Base-by-base conservation (phyloP, 2,888 invertebrate species). In the Orchesellides sinensis region DNA sequence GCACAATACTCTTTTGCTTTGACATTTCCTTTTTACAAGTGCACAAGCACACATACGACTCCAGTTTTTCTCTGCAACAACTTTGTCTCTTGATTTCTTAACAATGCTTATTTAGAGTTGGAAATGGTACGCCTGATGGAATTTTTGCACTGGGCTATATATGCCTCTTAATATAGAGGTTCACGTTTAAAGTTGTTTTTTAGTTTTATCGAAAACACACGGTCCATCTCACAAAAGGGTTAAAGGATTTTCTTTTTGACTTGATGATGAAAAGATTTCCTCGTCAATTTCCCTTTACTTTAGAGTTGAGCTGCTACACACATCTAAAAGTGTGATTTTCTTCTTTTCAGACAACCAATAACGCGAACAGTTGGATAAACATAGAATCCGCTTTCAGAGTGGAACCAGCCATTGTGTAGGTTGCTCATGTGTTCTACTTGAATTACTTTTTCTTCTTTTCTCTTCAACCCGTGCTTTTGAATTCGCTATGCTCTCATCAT, bases 221-320 rank as follows among this genome's bases (percentile, higher is more conserved):
- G 66, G 56, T 45, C 59, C 66, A 45, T 47, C 75, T 32, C 65
- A 35, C 74, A 56, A 65, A 54, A 49, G 19, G 63, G 52, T 40
- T 27, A 35, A 74, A 52, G 61, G 49, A 29, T 66, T 21, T 19
- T 74, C 63, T 27, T 56, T 35, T 75, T 66, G 56, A 65, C 25
- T 75, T 35, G 45, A 68, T 77, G 75, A 77, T 68, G 75, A 77
- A 75, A 77, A 68, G 66, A 56, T 59, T 68, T 77, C 45, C 59
- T 77, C 65, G 40, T 35, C 65, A 75, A 75, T 66, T 77, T 77
- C 45, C 56, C 68, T 49, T 61, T 47, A 59, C 40, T 65, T 56
- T 6, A 25, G 27, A 21, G 25, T 19, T 40, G 2, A 10, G 10
- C 40, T 32, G 32, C 32, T 32, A n/a, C n/a, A n/a, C n/a, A n/a